Conservation (phyloP, 2,888 invertebrate species). For the Drosophila conformis region DNA sequence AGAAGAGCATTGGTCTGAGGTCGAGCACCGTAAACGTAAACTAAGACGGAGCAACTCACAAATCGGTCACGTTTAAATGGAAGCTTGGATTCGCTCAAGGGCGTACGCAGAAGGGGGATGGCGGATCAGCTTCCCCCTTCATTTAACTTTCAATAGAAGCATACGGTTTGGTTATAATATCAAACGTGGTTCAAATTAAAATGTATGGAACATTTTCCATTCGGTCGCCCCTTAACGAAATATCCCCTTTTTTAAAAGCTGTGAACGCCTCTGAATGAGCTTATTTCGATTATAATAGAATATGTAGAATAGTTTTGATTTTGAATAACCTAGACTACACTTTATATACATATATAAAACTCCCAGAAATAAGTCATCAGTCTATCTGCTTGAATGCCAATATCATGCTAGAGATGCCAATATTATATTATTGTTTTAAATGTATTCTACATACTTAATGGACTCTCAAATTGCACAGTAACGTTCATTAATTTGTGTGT, state of each 20-base stretch:
- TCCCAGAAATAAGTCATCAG: neutral
- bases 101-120: neutral
- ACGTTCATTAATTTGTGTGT: constrained; percentile 4
- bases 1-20: constrained; percentile 55
- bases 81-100: constrained; percentile 39
- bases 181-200: neutral
- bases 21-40: constrained; percentile 35
- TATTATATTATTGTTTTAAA: neutral
- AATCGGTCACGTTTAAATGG: constrained; percentile 46
- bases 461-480: neutral
- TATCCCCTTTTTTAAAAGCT: neutral
- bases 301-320: neutral
- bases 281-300: neutral
- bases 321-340: neutral
- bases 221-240: neutral
- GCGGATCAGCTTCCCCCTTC: neutral
- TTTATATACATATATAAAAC: neutral
- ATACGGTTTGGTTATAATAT: neutral
- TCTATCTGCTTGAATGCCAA: neutral
- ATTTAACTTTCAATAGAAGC: neutral
- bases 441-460: neutral
- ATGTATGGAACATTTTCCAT: neutral
- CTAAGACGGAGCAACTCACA: constrained; percentile 29
- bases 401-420: neutral
- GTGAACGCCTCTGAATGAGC: neutral